Evolutionary conservation across 2,797 vertebrate species (phyloP).

Genomic region (Mormyrops boulengeri): DNA sequence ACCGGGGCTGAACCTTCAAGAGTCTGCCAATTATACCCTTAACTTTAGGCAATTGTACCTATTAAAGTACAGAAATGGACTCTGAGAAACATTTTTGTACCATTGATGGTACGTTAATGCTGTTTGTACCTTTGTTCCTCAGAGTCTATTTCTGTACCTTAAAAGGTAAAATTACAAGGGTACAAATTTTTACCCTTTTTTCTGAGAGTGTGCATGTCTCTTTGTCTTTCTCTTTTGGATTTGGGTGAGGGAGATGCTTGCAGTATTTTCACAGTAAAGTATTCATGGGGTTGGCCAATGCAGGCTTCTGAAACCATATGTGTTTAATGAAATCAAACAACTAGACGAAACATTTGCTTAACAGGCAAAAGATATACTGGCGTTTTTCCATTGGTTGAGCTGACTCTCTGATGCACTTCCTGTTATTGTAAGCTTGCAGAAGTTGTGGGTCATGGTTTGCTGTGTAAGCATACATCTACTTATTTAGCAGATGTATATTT

Average conservation of each 20-base stretch:
- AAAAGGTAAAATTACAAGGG: not conserved
- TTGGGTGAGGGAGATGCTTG: not conserved
- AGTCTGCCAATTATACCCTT: not conserved
- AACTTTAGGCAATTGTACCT: not conserved
- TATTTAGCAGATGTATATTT: not conserved
- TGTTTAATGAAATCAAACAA: not conserved
- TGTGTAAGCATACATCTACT: not conserved
- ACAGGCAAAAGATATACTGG: not conserved
- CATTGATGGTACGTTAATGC: not conserved
- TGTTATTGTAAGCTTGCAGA: not conserved
- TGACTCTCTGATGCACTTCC: not conserved
- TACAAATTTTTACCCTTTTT: not conserved
- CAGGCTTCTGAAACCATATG: not conserved
- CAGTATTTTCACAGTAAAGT: not conserved
- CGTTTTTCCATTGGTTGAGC: not conserved
- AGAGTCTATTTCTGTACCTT: not conserved
- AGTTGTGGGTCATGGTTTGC: not conserved
- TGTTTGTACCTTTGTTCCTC: not conserved
- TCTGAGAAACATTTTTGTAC: not conserved
- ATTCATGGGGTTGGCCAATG: not conserved
- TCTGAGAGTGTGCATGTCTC: not conserved
- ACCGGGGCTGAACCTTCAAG: not conserved
- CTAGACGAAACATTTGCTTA: not conserved
- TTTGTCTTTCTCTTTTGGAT: not conserved
- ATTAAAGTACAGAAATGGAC: not conserved